phyloP scores from a whole-genome alignment of 2,113 vertebrate genomes.

The Varanus komodoensis region DNA sequence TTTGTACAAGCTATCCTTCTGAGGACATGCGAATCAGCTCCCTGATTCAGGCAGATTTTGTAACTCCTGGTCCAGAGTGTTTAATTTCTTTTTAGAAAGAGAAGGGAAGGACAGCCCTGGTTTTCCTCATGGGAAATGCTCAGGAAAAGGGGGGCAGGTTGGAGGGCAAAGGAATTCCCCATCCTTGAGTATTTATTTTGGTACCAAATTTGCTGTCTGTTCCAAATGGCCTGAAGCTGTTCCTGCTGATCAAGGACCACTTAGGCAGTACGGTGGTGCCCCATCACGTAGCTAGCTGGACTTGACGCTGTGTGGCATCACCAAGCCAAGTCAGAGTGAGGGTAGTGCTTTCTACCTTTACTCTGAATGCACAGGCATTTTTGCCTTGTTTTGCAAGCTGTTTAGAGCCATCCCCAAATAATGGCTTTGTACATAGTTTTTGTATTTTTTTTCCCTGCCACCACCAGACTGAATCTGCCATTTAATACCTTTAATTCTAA shows the following conservation, averaged over 20 bases:
- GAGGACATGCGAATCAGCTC: not conserved
- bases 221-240: not conserved
- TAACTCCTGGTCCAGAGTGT: not conserved
- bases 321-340: not conserved
- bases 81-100: not conserved
- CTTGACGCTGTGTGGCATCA: not conserved
- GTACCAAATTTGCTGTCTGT: too few relatives aligned
- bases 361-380: not conserved
- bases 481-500: too few relatives aligned
- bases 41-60: not conserved
- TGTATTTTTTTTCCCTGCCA: not conserved
- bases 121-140: not conserved
- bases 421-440: not conserved
- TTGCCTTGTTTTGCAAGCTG: not conserved
- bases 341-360: not conserved
- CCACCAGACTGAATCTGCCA: too few relatives aligned
- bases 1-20: not conserved
- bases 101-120: too few relatives aligned
- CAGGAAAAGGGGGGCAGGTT: not conserved
- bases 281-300: not conserved
- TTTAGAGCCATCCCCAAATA: not conserved
- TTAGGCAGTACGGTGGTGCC: not conserved
- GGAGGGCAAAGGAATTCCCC: not conserved
- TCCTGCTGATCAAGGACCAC: not conserved
- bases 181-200: too few relatives aligned